Conservation (phyloP, 2,888 invertebrate genomes). For the Clanis bilineata region DNA sequence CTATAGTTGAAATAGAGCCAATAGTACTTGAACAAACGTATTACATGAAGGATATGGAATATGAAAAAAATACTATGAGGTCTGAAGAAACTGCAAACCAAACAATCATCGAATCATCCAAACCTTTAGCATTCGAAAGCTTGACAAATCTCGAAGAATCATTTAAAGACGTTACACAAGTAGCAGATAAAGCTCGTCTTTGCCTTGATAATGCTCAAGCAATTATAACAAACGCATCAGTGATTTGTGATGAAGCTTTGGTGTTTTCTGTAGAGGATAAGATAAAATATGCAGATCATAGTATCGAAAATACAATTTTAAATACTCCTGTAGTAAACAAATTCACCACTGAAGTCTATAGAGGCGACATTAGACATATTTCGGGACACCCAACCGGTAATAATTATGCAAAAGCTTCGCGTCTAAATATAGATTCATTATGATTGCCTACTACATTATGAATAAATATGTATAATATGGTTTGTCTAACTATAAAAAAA, state of each 20-base stretch:
- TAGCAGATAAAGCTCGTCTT: not conserved
- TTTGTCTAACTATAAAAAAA: not conserved
- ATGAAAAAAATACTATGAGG: not conserved
- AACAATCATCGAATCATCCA: not conserved
- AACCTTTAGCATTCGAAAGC: not conserved
- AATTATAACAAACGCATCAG: not conserved
- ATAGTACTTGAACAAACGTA: not conserved
- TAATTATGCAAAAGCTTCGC: conserved; percentile 2
- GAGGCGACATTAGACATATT: not conserved
- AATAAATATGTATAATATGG: not conserved
- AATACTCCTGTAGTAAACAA: not conserved
- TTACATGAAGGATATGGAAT: not conserved
- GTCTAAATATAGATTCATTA: not conserved
- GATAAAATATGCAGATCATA: not conserved
- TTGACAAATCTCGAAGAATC: not conserved
- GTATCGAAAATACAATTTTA: not conserved
- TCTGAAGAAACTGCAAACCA: not conserved
- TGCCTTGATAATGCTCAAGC: not conserved
- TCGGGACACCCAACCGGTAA: not conserved
- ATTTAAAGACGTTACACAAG: not conserved
- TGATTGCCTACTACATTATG: not conserved
- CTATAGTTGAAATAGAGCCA: not conserved
- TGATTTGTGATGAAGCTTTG: not conserved
- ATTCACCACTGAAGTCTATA: not conserved
- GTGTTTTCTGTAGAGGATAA: not conserved